phyloP scores from a whole-genome alignment of 2,888 invertebrate species.

The Creontiades dilutus region DNA sequence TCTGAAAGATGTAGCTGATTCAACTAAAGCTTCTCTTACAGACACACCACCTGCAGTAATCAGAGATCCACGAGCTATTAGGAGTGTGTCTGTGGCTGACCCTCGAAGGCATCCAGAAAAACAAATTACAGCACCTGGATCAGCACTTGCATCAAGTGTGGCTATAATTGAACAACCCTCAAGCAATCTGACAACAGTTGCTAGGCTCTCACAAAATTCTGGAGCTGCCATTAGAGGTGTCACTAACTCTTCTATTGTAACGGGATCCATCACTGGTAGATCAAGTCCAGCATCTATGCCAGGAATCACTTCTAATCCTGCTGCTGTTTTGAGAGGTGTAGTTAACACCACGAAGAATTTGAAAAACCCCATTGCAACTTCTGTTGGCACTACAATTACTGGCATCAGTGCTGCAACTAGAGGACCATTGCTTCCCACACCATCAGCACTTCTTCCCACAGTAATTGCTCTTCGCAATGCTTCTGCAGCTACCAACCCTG shows the following conservation, averaged over 20 bases:
- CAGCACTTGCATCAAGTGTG: neutral
- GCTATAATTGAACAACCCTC: neutral
- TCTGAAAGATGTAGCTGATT: neutral
- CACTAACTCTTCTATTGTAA: neutral
- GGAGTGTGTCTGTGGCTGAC: neutral
- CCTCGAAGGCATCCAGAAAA: neutral
- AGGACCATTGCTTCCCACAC: neutral
- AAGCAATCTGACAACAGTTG: neutral
- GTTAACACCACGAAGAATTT: neutral
- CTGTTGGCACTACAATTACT: neutral
- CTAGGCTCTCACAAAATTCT: neutral
- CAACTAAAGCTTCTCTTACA: neutral
- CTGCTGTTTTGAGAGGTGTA: neutral
- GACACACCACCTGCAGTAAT: neutral
- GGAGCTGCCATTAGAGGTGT: neutral
- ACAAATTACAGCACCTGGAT: neutral
- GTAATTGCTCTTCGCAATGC: neutral
- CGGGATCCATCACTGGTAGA: neutral
- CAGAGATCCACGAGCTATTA: slow-evolving; percentile 29
- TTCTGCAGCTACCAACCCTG: neutral
- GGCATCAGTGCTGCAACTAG: neutral
- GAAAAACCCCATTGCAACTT: neutral
- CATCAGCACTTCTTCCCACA: neutral
- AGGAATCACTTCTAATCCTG: neutral
- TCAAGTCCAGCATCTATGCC: neutral